A percentile compares a stretch with the other conserved stretches of the same genome.
Evolutionary conservation across 2,113 vertebrate genomes (phyloP).

Genomic region (Phalacrocorax pelagicus): DNA sequence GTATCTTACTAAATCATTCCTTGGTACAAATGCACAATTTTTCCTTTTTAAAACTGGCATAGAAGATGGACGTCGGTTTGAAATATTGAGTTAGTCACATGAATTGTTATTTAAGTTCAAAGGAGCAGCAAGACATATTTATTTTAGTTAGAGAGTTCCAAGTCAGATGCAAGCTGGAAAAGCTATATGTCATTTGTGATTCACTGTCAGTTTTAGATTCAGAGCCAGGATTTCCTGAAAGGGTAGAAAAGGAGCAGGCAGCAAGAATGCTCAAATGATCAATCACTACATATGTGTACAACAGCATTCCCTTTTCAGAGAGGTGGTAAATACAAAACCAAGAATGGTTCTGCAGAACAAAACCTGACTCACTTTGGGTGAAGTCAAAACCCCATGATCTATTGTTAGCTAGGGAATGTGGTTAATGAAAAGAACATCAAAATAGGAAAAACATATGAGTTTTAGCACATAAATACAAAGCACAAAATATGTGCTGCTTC

Average conservation of each 20-base stretch:
- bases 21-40: neutral
- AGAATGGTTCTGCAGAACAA: neutral
- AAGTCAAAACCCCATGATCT: neutral
- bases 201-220: neutral
- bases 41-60: neutral
- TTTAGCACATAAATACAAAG: neutral
- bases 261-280: neutral
- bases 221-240: neutral
- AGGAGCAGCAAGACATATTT: neutral
- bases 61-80: neutral
- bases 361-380: neutral
- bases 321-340: neutral
- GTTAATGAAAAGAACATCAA: neutral
- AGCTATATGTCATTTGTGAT: neutral
- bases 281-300: neutral
- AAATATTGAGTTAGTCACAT: neutral
- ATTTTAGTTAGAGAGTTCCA: slow-evolving; percentile 11
- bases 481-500: neutral
- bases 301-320: neutral
- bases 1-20: neutral
- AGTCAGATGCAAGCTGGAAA: neutral
- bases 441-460: neutral
- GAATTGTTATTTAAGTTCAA: neutral
- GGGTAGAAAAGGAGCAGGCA: neutral
- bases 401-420: neutral